A percentile compares a stretch with the other conserved stretches of the same genome.
phyloP scores from a whole-genome alignment of 2,797 vertebrate species.

The Parambassis ranga region DNA sequence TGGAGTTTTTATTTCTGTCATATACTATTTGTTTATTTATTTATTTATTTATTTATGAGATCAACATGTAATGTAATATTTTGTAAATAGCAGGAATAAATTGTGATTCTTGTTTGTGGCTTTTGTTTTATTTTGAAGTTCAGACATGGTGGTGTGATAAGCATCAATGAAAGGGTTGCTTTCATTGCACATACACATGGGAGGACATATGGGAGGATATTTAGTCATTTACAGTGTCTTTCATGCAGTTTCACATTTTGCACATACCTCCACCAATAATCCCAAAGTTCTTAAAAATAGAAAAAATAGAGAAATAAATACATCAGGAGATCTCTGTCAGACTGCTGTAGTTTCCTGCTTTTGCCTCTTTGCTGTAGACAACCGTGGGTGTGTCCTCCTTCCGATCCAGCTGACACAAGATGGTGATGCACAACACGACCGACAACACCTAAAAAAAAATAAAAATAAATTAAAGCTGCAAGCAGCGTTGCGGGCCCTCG shows the following conservation, averaged over 20 bases:
- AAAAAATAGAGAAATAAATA: background rate
- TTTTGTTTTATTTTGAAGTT: background rate
- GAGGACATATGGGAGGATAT: too few species aligned
- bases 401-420: slow-evolving; percentile 43
- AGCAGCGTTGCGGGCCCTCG: too few species aligned
- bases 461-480: too few species aligned
- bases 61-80: slow-evolving; percentile 55
- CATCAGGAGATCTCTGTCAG: slow-evolving; percentile 38
- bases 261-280: too few species aligned
- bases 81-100: slow-evolving; percentile 72
- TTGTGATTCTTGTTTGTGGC: slow-evolving; percentile 55
- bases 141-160: too few species aligned
- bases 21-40: slow-evolving; percentile 25
- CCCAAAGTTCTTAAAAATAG: too few species aligned
- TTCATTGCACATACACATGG: too few species aligned
- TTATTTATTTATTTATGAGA: slow-evolving; percentile 44
- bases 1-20: slow-evolving; percentile 52
- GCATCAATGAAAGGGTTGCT: too few species aligned
- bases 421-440: slow-evolving; percentile 17
- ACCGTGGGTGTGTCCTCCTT: slow-evolving; percentile 35
- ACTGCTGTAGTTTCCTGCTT: slow-evolving; percentile 49
- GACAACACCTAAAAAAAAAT: slow-evolving; percentile 27
- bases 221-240: too few species aligned
- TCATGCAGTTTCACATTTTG: too few species aligned
- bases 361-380: slow-evolving; percentile 50